Evolutionary conservation across 1,140 invertebrate species (phyloP), one percentile per base, ranked within the genome.

Genomic region (Hycleus phaleratus): DNA sequence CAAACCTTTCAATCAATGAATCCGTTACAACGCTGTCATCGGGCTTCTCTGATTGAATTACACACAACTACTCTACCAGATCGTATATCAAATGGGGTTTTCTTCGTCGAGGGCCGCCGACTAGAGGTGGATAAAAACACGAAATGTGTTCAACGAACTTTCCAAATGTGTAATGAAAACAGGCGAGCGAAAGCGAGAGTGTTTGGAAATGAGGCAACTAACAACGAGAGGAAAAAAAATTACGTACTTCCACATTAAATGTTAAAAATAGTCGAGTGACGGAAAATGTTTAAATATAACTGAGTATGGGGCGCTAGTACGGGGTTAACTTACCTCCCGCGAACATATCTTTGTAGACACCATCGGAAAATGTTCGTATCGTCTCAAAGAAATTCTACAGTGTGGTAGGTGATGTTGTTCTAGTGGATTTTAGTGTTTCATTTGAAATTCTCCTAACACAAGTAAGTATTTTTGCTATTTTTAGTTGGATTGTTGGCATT

Each of bases 261-360:
- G 56, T 62, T 69, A 69, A 67, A 67, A 68, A 67, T 69, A 69
- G 64, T 45, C 53, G 32, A 48, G 52, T 60, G 66, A 65, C 64
- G 62, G 62, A 63, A 64, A 60, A 48, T 32, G 32, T 55, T 64
- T 68, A 64, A 66, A 68, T 64, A 62, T 68, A 66, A 62, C 59
- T 53, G 54, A 58, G 59, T 57, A 56, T 59, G 52, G 40, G 55
- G 58, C 54, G 55, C 56, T 58, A 63, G 50, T 60, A 57, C 55
- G 42, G 51, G 18, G 9, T 56, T 46, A 49, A 58, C 46, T 49
- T 62, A 61, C 60, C 63, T 62, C 63, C 63, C 60, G 63, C 63
- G 53, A 62, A 64, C 60, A 59, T 56, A 10, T 10, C 40, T 32
- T 32, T 1, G 4, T 7, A 32, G 32, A 5, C 18, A 18, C 18